A percentile compares a stretch with the other conserved stretches of the same genome.
These are phyloP conservation scores for Myotis planiceps DNA, from an alignment of 2,797 vertebrate genomes.

Conservation along the genomic window DNA sequence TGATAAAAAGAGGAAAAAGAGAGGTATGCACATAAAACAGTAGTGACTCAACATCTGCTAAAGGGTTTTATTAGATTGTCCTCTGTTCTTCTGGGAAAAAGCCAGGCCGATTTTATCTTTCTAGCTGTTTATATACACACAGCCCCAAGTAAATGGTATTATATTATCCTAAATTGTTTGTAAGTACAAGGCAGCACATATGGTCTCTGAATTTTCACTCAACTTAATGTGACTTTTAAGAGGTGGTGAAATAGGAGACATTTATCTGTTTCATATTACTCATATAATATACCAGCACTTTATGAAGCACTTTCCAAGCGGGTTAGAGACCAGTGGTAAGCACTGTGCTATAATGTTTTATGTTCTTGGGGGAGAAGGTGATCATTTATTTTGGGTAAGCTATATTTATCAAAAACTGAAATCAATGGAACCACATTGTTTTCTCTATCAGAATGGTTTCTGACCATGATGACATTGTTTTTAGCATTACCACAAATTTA, in stretches of 20 bases:
- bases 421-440: constrained; percentile 51
- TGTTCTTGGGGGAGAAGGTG: neutral
- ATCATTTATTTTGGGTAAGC: constrained; percentile 7
- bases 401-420: constrained; percentile 47
- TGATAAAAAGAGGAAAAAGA: neutral
- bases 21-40: neutral
- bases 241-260: neutral
- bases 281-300: neutral
- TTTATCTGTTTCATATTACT: constrained; percentile 54
- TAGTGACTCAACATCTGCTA: constrained; percentile 28
- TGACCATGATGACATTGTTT: neutral
- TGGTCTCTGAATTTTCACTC: constrained; percentile 52
- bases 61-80: constrained; percentile 52
- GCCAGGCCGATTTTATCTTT: constrained; percentile 22
- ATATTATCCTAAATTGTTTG: constrained; percentile 55
- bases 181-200: constrained; percentile 40
- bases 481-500: constrained; percentile 9
- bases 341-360: constrained; percentile 31
- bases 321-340: constrained; percentile 22
- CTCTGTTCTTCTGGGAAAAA: constrained; percentile 39
- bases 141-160: constrained; percentile 3
- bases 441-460: constrained; percentile 18
- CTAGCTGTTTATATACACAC: neutral
- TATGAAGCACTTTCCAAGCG: constrained; percentile 32
- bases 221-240: constrained; percentile 55